Evolutionary conservation across 1,140 invertebrate species (phyloP), one percentile per base, ranked within the genome.

Genomic region (Drosophila biarmipes): DNA sequence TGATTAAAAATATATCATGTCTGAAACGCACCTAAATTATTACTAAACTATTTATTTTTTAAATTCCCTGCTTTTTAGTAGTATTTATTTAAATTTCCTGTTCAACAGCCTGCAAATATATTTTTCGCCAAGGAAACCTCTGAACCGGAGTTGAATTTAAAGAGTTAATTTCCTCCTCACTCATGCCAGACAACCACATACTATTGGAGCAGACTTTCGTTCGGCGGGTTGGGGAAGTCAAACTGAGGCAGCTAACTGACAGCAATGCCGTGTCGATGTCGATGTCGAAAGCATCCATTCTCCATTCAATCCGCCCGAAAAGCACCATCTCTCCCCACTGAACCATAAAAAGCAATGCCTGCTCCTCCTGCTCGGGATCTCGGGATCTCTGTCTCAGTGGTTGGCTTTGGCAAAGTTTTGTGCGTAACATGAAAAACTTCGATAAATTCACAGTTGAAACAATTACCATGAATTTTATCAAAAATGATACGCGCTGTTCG

Each of bases 401-500:
- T 69, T 71, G 51, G 72, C 61, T 75, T 64, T 66, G 59, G 51
- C 61, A 75, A 87, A 86, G 86, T 67, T 87, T 87, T 89, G 84
- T 89, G 82, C 84, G 82, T 89, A 82, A 82, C 82, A 89, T 87
- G 82, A 78, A 89, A 90, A 89, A 89, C 80, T 90, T 90, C 80
- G 85, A 89, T 89, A 89, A 89, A 84, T 90, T 89, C 85, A 90
- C 85, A 90, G 85, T 90, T 89, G 84, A 89, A 89, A 89, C 84
- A 89, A 89, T 89, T 89, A 89, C 84, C 84, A 89, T 89, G 84
- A 89, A 89, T 89, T 89, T 89, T 89, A 89, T 89, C 84, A 90
- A 90, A 89, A 89, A 89, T 90, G 84, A 89, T 89, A 89, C 85
- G 85, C 82, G 75, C 76, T 76, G 80, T 84, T 90, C 84, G 80